Evolutionary conservation across 2,113 vertebrate genomes (phyloP).

Genomic region (Gasterosteus aculeatus): DNA sequence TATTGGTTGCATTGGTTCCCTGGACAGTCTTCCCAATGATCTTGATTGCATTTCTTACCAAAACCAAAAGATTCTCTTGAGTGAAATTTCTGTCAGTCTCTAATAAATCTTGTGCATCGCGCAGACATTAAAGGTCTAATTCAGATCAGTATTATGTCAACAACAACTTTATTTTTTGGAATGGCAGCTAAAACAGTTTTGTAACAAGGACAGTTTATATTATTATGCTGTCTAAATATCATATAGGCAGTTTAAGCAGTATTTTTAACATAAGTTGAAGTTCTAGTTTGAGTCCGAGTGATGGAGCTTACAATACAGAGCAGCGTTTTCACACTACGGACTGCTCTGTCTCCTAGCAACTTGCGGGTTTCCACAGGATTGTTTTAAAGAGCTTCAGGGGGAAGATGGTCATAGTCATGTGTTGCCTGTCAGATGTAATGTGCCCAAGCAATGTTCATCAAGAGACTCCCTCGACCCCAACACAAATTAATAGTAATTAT

Average conservation of each 20-base stretch:
- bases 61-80: conserved; percentile 6
- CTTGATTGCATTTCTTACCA: conserved; percentile 32
- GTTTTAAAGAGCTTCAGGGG: conserved; percentile 55
- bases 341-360: conserved; percentile 80
- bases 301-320: conserved; percentile 33
- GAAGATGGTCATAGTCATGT: conserved; percentile 50
- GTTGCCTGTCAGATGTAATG: conserved; percentile 56
- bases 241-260: neutral
- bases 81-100: neutral
- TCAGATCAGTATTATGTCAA: neutral
- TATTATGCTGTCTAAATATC: neutral
- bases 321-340: conserved; percentile 40
- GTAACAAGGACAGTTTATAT: neutral
- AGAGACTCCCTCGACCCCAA: conserved; percentile 55
- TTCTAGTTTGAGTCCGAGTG: conserved; percentile 33
- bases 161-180: neutral
- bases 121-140: neutral
- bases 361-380: conserved; percentile 55
- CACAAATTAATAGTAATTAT: conserved; percentile 68
- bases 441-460: conserved; percentile 55
- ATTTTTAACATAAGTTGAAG: neutral
- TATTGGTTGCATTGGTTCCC: conserved; percentile 33
- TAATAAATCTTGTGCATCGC: neutral
- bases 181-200: neutral
- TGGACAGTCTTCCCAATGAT: conserved; percentile 22